These are phyloP conservation scores for Hapalemur alaotrensis DNA, from an alignment of 2,797 vertebrate genomes.

Conservation along the genomic window DNA sequence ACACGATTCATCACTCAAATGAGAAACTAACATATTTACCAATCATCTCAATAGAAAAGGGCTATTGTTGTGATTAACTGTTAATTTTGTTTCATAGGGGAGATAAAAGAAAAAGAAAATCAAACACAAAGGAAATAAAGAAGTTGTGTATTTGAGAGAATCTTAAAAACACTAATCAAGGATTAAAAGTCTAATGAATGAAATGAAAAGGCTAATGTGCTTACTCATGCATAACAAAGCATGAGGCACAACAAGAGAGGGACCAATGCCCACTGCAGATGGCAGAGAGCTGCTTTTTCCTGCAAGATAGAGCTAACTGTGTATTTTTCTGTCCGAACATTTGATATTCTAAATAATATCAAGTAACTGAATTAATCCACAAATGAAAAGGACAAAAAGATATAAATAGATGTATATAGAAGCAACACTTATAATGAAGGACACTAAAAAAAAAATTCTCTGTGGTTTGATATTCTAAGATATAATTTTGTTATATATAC, in stretches of 20 bases:
- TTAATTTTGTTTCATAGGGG: conserved; percentile 69
- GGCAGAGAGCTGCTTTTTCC: conserved; percentile 68
- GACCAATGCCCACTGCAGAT: conserved; percentile 82
- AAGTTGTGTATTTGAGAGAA: conserved; percentile 76
- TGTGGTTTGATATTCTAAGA: not conserved
- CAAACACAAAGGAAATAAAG: conserved; percentile 71
- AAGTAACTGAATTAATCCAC: conserved; percentile 42
- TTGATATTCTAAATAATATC: not conserved
- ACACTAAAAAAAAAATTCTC: not conserved
- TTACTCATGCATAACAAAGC: conserved; percentile 81
- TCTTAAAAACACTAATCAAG: conserved; percentile 83
- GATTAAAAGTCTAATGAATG: conserved; percentile 82
- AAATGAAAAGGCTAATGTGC: conserved; percentile 83
- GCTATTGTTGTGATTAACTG: conserved; percentile 72
- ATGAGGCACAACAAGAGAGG: conserved; percentile 78
- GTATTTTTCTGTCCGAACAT: not conserved
- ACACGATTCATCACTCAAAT: conserved; percentile 47
- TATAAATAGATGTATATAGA: not conserved
- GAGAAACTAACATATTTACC: conserved; percentile 76
- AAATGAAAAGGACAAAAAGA: not conserved
- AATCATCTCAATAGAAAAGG: conserved; percentile 63
- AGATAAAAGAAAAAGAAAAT: conserved; percentile 60
- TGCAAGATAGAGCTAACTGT: conserved; percentile 63
- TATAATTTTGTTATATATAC: not conserved
- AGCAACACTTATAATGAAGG: not conserved